Percentiles rank a stretch among this genome's conserved stretches.
Conservation (phyloP, 1,140 invertebrate genomes). For the Bombus waltoni region DNA sequence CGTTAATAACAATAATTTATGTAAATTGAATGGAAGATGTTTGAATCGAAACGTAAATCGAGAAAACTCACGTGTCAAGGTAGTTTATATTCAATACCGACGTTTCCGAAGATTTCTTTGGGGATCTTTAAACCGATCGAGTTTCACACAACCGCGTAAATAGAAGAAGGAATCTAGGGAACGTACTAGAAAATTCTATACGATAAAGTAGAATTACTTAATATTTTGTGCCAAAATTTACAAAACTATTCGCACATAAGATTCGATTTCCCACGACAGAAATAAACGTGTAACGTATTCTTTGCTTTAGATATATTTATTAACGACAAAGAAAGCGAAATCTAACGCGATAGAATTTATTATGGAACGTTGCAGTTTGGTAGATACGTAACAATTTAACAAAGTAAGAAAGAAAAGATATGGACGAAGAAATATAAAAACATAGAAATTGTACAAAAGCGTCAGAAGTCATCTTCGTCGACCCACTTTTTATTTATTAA, state of each 20-base stretch:
- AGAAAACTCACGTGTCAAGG: slow-evolving; percentile 12
- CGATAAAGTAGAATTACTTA: neutral
- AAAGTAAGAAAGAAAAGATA: no score
- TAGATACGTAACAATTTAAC: no score
- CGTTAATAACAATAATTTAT: neutral
- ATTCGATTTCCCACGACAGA: neutral
- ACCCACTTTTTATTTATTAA: no score
- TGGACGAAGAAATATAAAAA: no score
- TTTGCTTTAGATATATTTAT: neutral
- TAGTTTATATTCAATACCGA: slow-evolving; percentile 38
- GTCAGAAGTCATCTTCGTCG: no score
- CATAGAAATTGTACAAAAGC: no score
- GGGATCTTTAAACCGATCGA: slow-evolving; percentile 34
- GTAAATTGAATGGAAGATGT: neutral
- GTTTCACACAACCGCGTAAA: slow-evolving; percentile 3
- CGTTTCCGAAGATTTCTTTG: slow-evolving; percentile 33
- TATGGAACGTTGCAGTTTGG: neutral
- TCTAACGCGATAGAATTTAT: neutral
- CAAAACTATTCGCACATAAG: neutral
- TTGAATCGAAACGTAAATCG: neutral
- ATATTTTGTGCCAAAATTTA: neutral
- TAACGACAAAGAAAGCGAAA: neutral
- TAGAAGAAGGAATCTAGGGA: neutral
- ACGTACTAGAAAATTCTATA: neutral
- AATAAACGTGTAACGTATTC: neutral